Evolutionary conservation across 2,113 vertebrate species (phyloP), one percentile per base, ranked within the genome.

Genomic region (Chauna torquata): DNA sequence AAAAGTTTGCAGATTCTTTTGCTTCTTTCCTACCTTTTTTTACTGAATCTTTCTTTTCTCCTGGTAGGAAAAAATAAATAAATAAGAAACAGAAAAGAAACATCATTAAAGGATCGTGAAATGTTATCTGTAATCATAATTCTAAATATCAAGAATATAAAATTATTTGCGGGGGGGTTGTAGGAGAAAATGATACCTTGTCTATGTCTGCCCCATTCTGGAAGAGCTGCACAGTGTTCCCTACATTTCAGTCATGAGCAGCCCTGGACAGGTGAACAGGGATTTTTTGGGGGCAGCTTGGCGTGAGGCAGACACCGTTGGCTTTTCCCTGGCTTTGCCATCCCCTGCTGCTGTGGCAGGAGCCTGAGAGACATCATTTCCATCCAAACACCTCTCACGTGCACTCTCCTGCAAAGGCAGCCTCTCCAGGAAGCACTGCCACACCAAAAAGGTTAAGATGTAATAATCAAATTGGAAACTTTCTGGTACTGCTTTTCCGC

Each of bases 401-500:
- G 49, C 0, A 1, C 55, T 75, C 8, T 57, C 4, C 40, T 19
- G 9, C 17, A 55, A 47, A 0, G 0, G 38, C 86, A 94, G 64
- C 59, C 42, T 4, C n/a, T 77, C 75, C 16, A 4, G 71, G 80
- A 93, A 86, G 27, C 45, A 79, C 81, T 84, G 81, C 19, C 17
- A n/a, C 66, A 80, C 34, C 40, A 1, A 65, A 23, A 32, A 94
- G 66, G 47, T 93, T 93, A 88, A 92, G 71, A 81, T 1, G 18
- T 23, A 91, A 88, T 72, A 95, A 92, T 94, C 77, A 68, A 88
- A 79, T 24, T 15, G 50, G 85, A 92, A 96, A 92, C 85, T 70
- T 89, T 78, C 76, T 94, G 94, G 81, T 78, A 80, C 25, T 72
- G 52, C 30, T 55, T 91, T 74, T 78, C 93, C 27, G 3, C 54